Evolutionary conservation across 2,888 invertebrate species (phyloP).

Genomic region (Iselma pallidipennis): DNA sequence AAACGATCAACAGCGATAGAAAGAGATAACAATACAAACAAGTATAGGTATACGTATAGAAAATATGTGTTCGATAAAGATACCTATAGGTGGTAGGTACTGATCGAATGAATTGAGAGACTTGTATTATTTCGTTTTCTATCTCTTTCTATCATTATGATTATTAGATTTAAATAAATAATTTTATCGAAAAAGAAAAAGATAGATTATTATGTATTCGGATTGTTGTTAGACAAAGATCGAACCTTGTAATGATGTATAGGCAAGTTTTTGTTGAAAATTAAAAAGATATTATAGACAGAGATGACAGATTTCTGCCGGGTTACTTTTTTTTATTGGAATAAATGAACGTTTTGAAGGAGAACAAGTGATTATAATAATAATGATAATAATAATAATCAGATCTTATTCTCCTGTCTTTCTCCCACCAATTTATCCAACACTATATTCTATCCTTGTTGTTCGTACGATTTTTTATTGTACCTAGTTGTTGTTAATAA

Average conservation of each 20-base stretch:
- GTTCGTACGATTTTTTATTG: no score
- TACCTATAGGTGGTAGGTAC: conserved; percentile 4
- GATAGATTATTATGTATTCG: background rate
- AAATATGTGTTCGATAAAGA: conserved; percentile 14
- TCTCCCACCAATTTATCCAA: no score
- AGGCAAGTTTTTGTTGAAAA: no score
- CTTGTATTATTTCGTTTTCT: conserved; percentile 17
- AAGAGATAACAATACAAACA: background rate
- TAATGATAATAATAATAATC: no score
- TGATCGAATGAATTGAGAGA: conserved; percentile 10
- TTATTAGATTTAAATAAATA: no score
- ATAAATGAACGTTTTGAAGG: conserved; percentile 24
- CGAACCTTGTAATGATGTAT: no score
- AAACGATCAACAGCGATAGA: conserved; percentile 35
- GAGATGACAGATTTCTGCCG: conserved; percentile 24
- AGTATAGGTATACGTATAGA: background rate
- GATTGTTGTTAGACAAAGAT: conserved; percentile 2
- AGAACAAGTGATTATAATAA: no score
- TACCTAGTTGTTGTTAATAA: no score
- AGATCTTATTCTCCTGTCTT: no score
- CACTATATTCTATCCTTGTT: background rate
- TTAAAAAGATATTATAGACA: no score
- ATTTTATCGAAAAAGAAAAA: conserved; percentile 14
- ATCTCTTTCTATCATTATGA: conserved; percentile 10
- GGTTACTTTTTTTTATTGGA: conserved; percentile 27